A percentile compares a stretch with the other conserved stretches of the same genome.
Evolutionary conservation across 2,888 invertebrate species (phyloP).

Genomic region (Strigamia crassipes): DNA sequence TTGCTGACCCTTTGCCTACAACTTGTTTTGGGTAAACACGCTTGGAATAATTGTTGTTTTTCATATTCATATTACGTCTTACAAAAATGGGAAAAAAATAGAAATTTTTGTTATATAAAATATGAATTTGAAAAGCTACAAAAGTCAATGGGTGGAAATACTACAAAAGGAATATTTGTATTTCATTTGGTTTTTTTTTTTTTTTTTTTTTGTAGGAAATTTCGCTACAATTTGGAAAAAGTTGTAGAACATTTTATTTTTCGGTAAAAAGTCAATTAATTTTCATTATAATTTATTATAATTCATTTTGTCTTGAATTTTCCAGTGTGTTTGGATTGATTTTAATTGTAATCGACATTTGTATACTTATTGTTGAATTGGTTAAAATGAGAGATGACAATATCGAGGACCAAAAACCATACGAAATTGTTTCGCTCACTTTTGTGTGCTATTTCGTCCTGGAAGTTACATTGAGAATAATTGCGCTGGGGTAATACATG

Average conservation of each 20-base stretch:
- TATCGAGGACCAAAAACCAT: not conserved
- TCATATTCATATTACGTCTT: not conserved
- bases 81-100: not conserved
- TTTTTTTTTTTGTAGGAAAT: not conserved
- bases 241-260: conserved; percentile 44
- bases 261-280: conserved; percentile 23
- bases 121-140: not conserved
- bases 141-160: not conserved
- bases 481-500: conserved; percentile 58
- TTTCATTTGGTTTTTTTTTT: conserved; percentile 17
- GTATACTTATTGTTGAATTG: conserved; percentile 45
- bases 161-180: no score
- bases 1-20: conserved; percentile 14
- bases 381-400: not conserved
- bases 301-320: not conserved
- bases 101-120: not conserved
- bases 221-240: conserved; percentile 2
- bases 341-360: conserved; percentile 46
- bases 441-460: conserved; percentile 60
- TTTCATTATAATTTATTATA: no score
- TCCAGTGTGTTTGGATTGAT: conserved; percentile 46
- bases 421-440: conserved; percentile 53
- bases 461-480: conserved; percentile 59
- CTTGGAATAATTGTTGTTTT: no score
- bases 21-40: conserved; percentile 36